These are phyloP conservation scores for Chloroceryle aenea DNA, from an alignment of 2,113 vertebrate genomes.

Conservation along the genomic window DNA sequence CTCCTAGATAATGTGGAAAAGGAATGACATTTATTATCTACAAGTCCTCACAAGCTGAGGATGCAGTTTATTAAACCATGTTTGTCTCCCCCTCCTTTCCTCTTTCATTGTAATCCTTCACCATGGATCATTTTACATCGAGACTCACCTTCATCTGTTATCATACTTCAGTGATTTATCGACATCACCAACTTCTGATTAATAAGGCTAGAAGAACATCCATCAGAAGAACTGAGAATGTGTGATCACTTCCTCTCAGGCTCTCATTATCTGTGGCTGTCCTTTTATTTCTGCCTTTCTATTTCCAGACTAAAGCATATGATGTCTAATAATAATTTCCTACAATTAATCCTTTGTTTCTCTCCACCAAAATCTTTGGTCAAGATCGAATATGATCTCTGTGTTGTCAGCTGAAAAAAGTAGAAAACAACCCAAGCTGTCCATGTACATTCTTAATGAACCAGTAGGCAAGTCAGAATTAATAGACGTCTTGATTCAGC, in stretches of 20 bases:
- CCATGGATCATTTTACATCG: conserved; percentile 8
- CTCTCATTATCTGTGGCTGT: conserved; percentile 18
- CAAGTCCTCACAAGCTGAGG: conserved; percentile 52
- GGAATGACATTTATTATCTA: conserved; percentile 49
- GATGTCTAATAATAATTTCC: conserved; percentile 18
- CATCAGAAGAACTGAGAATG: conserved; percentile 33
- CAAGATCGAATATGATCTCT: not conserved
- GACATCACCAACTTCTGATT: conserved; percentile 18
- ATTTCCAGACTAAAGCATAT: not conserved
- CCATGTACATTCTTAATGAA: not conserved
- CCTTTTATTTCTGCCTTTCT: conserved; percentile 34
- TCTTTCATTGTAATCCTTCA: conserved; percentile 30
- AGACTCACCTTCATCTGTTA: conserved; percentile 55
- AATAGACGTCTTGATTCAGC: not conserved
- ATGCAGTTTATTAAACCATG: conserved; percentile 9
- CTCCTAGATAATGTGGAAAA: conserved; percentile 37
- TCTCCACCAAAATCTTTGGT: not conserved
- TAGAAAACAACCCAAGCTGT: not conserved
- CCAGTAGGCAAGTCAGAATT: not conserved
- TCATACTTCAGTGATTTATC: not conserved
- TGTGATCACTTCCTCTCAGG: conserved; percentile 40
- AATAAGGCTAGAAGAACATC: conserved; percentile 38
- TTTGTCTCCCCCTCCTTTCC: not conserved
- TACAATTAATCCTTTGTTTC: conserved; percentile 9
- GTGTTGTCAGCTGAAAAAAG: not conserved